phyloP scores from a whole-genome alignment of 2,113 vertebrate species.

The Sinocyclocheilus anshuiensis region DNA sequence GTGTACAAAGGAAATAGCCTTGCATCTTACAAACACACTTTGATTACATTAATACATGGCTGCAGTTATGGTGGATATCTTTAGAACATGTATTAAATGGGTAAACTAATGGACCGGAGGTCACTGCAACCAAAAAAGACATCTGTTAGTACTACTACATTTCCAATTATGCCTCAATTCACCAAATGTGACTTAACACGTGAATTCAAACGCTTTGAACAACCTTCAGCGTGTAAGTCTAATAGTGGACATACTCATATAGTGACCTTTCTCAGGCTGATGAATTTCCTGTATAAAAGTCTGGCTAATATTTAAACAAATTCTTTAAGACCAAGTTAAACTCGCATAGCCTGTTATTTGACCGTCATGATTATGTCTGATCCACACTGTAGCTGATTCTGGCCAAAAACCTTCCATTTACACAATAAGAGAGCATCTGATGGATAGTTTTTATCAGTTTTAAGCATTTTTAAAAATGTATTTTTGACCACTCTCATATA shows the following conservation, averaged over 20 bases:
- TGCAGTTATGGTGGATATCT: conserved; percentile 37
- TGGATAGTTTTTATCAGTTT: not conserved
- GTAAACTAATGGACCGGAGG: not conserved
- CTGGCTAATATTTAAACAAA: not conserved
- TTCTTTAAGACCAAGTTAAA: not conserved
- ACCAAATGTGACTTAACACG: not conserved
- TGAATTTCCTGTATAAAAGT: not conserved
- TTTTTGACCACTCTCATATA: too few relatives aligned
- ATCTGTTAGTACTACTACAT: conserved; percentile 8
- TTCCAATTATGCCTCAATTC: conserved; percentile 30
- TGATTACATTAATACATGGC: conserved; percentile 20
- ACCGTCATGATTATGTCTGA: not conserved
- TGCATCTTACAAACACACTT: not conserved
- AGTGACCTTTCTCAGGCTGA: not conserved
- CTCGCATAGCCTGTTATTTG: not conserved
- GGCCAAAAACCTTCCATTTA: not conserved
- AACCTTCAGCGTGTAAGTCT: conserved; percentile 11
- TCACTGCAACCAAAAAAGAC: conserved; percentile 37
- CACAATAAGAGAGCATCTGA: not conserved
- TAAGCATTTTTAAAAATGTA: too few relatives aligned
- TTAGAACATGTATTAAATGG: conserved; percentile 21
- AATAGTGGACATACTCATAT: not conserved
- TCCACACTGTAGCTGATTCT: not conserved
- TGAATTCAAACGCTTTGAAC: conserved; percentile 25
- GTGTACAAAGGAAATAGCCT: conserved; percentile 6